Evolutionary conservation across 1,140 invertebrate species (phyloP).

Genomic region (Ceratoteleas bidentatus): DNA sequence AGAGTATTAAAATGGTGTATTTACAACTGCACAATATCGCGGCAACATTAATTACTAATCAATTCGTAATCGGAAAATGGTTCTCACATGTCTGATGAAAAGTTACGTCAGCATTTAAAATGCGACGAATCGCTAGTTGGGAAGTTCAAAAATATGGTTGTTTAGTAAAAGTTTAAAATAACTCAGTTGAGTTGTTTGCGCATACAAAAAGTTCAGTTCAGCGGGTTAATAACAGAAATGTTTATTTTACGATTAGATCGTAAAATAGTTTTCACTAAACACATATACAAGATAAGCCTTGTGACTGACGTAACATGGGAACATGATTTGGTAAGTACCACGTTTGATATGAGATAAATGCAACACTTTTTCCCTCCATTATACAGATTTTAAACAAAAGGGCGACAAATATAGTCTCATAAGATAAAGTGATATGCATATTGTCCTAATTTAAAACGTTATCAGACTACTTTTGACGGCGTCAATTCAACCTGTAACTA

Average conservation of each 20-base stretch:
- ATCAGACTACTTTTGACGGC: no score
- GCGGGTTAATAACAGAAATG: background rate
- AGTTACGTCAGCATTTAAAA: background rate
- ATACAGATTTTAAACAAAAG: background rate
- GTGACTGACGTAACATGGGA: no score
- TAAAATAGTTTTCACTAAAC: background rate
- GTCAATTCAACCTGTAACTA: no score
- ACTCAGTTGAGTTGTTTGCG: background rate
- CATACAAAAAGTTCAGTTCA: constrained; percentile 3
- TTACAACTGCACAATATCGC: constrained; percentile 42
- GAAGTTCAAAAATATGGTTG: background rate
- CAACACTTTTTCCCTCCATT: background rate
- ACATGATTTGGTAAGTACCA: background rate
- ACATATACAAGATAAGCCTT: background rate
- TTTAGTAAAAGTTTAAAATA: background rate
- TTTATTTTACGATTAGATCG: background rate
- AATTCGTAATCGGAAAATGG: constrained; percentile 4
- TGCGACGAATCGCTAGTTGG: background rate
- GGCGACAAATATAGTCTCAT: constrained; percentile 2
- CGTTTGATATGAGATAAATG: constrained; percentile 2
- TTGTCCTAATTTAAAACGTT: background rate
- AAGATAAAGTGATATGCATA: constrained; percentile 29
- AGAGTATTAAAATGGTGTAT: constrained; percentile 53
- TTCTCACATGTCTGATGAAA: background rate
- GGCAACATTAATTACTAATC: constrained; percentile 8